A percentile compares a stretch with the other conserved stretches of the same genome.
Conservation (phyloP, 2,113 vertebrate species). For the Ceratotherium simum region DNA sequence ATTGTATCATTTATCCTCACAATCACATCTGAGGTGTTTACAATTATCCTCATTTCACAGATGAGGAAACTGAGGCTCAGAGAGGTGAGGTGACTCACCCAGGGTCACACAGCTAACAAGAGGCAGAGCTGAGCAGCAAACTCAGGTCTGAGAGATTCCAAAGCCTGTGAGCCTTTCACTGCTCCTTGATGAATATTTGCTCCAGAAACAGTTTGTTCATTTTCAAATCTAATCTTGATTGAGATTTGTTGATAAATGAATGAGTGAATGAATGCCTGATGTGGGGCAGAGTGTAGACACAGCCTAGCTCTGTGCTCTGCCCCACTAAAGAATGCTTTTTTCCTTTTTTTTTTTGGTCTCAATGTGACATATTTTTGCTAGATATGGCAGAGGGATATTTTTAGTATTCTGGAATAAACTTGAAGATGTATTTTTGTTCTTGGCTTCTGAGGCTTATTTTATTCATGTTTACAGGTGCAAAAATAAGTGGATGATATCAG, state of each 20-base stretch:
- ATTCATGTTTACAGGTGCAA: conserved; percentile 40
- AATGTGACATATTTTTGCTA: conserved; percentile 1
- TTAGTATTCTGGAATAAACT: conserved; percentile 61
- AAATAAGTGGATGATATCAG: conserved; percentile 11
- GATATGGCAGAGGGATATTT: conserved; percentile 39
- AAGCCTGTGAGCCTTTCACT: neutral
- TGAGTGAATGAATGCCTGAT: neutral
- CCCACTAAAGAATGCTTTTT: neutral
- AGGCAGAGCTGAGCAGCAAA: neutral
- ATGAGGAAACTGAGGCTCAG: neutral
- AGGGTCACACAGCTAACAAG: neutral
- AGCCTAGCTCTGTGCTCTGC: neutral
- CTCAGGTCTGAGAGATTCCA: neutral
- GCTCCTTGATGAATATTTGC: neutral
- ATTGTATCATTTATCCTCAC: neutral
- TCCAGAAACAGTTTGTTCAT: neutral
- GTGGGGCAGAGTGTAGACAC: neutral
- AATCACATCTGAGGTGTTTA: neutral
- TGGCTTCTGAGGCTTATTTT: conserved; percentile 49
- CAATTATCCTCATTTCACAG: neutral
- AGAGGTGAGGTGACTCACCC: neutral
- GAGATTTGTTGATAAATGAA: neutral
- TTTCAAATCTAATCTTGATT: conserved; percentile 32
- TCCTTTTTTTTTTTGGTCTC: neutral
- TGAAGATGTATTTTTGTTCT: conserved; percentile 55